phyloP scores from a whole-genome alignment of 2,888 invertebrate species.

The Sialis fuliginosa region DNA sequence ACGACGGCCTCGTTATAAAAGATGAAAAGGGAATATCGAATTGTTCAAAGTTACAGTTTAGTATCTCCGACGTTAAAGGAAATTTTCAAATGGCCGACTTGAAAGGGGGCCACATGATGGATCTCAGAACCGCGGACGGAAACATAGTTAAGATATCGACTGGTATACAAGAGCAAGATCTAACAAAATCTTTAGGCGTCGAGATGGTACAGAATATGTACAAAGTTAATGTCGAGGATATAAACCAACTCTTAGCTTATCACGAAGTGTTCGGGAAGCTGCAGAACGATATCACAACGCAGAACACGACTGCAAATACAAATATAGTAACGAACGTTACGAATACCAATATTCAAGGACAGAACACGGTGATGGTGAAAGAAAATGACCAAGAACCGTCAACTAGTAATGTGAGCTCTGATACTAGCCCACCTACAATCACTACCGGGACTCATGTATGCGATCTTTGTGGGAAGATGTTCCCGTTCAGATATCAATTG shows the following conservation, averaged over 20 bases:
- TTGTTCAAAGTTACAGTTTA: conserved; percentile 30
- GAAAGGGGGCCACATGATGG: conserved; percentile 35
- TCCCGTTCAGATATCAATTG: conserved; percentile 72
- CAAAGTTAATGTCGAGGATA: conserved; percentile 63
- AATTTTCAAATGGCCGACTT: conserved; percentile 32
- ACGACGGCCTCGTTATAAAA: conserved; percentile 25
- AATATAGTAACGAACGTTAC: conserved; percentile 14
- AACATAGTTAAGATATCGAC: conserved; percentile 57
- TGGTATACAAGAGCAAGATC: conserved; percentile 38
- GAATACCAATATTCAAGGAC: conserved; percentile 7
- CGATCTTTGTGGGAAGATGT: conserved; percentile 73
- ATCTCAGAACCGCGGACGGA: conserved; percentile 46
- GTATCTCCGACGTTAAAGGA: conserved; percentile 22
- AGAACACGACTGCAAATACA: conserved; percentile 19
- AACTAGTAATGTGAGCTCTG: conserved; percentile 33
- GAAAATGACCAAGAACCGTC: conserved; percentile 35
- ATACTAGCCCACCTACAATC: conserved; percentile 36
- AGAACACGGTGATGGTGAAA: conserved; percentile 13
- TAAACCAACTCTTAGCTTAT: conserved; percentile 68
- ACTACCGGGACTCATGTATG: conserved; percentile 52
- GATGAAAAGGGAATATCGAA: conserved; percentile 38
- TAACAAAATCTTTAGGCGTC: conserved; percentile 37
- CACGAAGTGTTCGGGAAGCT: conserved; percentile 70
- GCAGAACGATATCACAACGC: conserved; percentile 34
- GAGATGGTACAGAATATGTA: conserved; percentile 70